Percentiles rank a stretch among this genome's conserved stretches.
Evolutionary conservation across 2,113 vertebrate genomes (phyloP).

Genomic region (Todiramphus chloris): DNA sequence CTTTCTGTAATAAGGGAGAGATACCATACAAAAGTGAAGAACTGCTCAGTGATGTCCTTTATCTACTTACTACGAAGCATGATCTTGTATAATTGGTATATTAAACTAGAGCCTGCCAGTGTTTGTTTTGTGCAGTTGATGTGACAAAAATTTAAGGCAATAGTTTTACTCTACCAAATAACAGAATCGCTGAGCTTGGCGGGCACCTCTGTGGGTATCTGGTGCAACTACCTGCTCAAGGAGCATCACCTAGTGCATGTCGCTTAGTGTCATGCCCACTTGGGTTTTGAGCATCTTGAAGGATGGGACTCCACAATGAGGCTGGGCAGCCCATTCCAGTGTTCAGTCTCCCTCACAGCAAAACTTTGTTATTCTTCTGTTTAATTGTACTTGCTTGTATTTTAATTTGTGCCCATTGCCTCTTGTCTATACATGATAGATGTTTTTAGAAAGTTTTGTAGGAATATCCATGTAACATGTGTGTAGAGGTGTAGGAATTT

Average conservation of each 20-base stretch:
- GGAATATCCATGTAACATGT: accelerated
- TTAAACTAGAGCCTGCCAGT: not conserved
- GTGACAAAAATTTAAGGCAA: not conserved
- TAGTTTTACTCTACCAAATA: not conserved
- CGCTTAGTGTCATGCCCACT: not conserved
- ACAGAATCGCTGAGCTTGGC: not conserved
- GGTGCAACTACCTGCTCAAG: not conserved
- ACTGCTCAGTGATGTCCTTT: not conserved
- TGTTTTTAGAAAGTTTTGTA: not conserved
- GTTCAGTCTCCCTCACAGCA: not conserved
- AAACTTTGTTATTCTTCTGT: not conserved
- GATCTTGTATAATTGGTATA: not conserved
- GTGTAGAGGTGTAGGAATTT: not conserved
- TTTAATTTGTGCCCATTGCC: not conserved
- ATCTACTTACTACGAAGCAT: not conserved
- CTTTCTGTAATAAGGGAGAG: not conserved
- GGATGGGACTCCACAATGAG: too few species aligned
- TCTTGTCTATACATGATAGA: not conserved
- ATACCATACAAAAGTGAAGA: not conserved
- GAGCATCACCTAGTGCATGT: not conserved
- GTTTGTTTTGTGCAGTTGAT: not conserved
- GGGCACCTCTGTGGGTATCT: not conserved
- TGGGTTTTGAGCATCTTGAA: not conserved
- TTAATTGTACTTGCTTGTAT: not conserved
- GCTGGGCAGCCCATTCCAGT: too few species aligned